Conservation (phyloP, 2,888 invertebrate species). For the Rhaphigaster nebulosa region DNA sequence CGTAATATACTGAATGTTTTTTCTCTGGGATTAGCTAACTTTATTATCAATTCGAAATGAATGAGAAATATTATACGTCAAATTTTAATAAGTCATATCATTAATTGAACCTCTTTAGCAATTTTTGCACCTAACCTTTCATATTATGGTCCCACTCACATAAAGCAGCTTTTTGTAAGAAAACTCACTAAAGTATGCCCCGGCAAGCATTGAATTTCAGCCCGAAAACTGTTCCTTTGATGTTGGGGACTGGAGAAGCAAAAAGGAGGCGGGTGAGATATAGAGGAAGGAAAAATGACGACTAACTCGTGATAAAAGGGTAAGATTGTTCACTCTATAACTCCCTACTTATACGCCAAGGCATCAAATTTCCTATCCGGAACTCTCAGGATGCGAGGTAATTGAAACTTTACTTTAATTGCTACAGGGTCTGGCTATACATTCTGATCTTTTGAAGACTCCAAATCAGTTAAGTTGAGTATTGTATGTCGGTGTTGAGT, state of each 20-base stretch:
- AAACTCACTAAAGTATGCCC: conserved; percentile 27
- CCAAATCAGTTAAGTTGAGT: too few species aligned
- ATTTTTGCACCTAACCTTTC: background rate
- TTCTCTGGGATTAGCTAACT: too few species aligned
- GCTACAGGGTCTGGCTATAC: too few species aligned
- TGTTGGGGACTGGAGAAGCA: background rate
- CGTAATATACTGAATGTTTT: too few species aligned
- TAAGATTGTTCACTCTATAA: background rate
- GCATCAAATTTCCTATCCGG: background rate
- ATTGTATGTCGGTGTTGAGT: too few species aligned
- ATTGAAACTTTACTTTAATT: background rate
- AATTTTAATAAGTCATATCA: background rate
- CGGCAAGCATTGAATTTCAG: background rate
- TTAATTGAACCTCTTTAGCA: background rate
- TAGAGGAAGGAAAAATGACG: conserved; percentile 13
- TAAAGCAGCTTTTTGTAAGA: background rate
- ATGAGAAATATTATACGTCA: background rate
- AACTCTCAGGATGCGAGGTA: background rate
- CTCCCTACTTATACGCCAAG: background rate
- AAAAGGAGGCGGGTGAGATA: background rate
- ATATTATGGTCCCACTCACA: background rate
- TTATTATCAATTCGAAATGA: too few species aligned
- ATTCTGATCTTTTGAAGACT: too few species aligned
- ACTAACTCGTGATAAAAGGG: conserved; percentile 6
- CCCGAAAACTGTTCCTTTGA: conserved; percentile 26